Evolutionary conservation across 1,140 invertebrate genomes (phyloP), one percentile per base, ranked within the genome.

Genomic region (Laupala kohalensis): DNA sequence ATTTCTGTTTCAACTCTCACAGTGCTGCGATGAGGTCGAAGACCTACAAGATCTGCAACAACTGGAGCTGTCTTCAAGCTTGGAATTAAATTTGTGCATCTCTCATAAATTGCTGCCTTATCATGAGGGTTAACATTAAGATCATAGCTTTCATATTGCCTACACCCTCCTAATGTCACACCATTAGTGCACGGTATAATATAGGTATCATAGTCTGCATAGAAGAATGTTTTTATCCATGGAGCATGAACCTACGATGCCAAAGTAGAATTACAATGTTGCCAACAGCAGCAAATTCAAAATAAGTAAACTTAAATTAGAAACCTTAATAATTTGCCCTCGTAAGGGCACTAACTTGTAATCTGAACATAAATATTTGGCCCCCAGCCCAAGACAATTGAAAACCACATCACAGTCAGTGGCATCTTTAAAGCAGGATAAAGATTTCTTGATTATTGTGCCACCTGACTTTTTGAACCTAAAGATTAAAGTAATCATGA

Each of bases 141-240:
- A 75, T 90, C 89, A 76, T 88, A 92, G 72, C 89, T 92, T 73
- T 93, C 92, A 74, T 88, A 93, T 74, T 94, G 88, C 19, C 92
- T 82, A 25, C 88, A 88, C 0, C 95, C 95, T 5, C 95, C 95
- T 3, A 97, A 78, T 3, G 93, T 95, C n/a, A 88, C 82, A 19
- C 78, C 15, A 86, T 86, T 24, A 83, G 86, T 77, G 86, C 84
- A 29, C 87, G 95, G 94, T 70, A 96, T 87, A 6, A 96, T 86
- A 78, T 96, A 97, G 0, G 92, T 90, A 75, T 94, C 90, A 69
- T 87, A 84, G 76, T 95, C 92, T 0, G 86, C 88, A 76, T 93
- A 95, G 77, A 92, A 91, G 29, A 92, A 94, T 1, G 87, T 89
- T 82, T 95, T 94, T 5, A 97, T 81, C 93, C 94, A 96, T 0